Evolutionary conservation across 2,797 vertebrate species (phyloP), one percentile per base, ranked within the genome.

Genomic region (Catharus ustulatus): DNA sequence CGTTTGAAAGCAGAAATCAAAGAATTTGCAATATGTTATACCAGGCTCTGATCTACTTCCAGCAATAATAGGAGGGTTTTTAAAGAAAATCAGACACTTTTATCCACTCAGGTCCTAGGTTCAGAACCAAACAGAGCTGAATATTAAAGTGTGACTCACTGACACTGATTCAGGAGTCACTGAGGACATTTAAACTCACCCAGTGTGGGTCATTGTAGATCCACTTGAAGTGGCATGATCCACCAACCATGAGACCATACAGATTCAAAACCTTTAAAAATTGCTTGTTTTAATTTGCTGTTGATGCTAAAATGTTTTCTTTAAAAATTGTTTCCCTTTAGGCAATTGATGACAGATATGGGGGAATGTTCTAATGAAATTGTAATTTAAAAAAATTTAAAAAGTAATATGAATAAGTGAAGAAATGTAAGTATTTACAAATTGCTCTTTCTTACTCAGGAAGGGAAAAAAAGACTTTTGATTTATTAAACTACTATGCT

Each of bases 311-410:
- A 48, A 12, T 24, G 1, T 13, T 59, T 32, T 55, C 32, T 52
- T 74, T 15, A 24, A 67, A 46, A 78, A 36, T 2, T 40, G 3
- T 46, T 71, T 67, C 6, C 42, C 5, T 62, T 64, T 62, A 20
- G 26, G 9, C 2, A 42, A 42, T n/a, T 64, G 4, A 1, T 80
- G 48, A 45, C 2, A 26, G 26, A 14, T 62, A 52, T 2, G 2
- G 23, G 2, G 6, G 1, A 72, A 42, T 57, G 15, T 68, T 78
- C 4, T 57, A 59, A 74, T 10, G 7, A 59, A 58, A 59, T 12
- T 5, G 11, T 23, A 30, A 15, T 79, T 23, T 30, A 40, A 54
- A 42, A 54, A 11, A 13, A 49, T 27, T 4, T 49, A 49, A 29
- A 55, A 84, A 77, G 2, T 10, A 26, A 13, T 71, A 45, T 16